phyloP scores from a whole-genome alignment of 2,797 vertebrate species.

The Mormyrops attenuatus region DNA sequence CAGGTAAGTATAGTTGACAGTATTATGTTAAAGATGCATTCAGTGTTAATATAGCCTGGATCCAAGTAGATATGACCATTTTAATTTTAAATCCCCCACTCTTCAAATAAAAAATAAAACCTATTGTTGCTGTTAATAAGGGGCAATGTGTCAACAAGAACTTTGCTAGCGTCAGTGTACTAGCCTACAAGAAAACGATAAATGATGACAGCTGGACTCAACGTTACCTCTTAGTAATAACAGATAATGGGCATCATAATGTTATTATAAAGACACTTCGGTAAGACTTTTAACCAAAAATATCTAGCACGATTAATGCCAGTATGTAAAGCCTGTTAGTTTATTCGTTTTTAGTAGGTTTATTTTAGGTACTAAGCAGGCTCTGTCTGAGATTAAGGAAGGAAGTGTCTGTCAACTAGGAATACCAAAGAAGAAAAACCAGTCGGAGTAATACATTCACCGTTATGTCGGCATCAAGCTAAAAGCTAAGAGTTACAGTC shows the following conservation, averaged over 20 bases:
- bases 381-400: not conserved
- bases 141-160: not conserved
- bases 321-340: not conserved
- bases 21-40: not conserved
- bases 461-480: not conserved
- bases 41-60: not conserved
- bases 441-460: not conserved
- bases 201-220: not conserved
- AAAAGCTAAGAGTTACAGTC: conserved; percentile 8
- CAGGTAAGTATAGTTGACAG: not conserved
- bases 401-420: not conserved
- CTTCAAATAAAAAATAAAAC: not conserved
- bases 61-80: not conserved
- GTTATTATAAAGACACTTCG: not conserved
- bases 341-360: not conserved
- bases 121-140: not conserved
- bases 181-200: not conserved
- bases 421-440: not conserved
- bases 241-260: not conserved
- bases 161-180: not conserved
- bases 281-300: not conserved
- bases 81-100: not conserved
- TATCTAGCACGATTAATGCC: not conserved
- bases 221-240: not conserved
- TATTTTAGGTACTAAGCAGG: not conserved